Evolutionary conservation across 1,140 invertebrate species (phyloP).

Genomic region (Cataglyphis hispanica): DNA sequence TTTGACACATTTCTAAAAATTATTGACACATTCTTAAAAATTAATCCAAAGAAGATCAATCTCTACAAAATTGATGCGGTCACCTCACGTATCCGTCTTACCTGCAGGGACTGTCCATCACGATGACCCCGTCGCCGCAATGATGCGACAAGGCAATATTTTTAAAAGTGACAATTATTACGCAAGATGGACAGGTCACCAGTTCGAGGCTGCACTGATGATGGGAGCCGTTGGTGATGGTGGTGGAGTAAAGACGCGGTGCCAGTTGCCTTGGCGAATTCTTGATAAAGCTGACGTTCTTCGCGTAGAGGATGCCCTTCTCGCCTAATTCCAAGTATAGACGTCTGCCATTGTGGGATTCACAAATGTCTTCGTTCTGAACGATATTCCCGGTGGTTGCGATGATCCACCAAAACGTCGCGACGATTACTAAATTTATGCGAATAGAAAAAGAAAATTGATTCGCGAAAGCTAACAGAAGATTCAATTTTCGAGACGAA

Average conservation of each 20-base stretch:
- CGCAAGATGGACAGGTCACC: slow-evolving; percentile 91
- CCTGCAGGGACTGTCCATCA: slow-evolving; percentile 84
- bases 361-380: slow-evolving; percentile 88
- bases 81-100: slow-evolving; percentile 27
- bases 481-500: not conserved
- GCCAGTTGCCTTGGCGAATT: slow-evolving; percentile 74
- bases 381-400: slow-evolving; percentile 72
- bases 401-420: slow-evolving; percentile 51
- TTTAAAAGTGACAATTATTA: slow-evolving; percentile 89
- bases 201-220: slow-evolving; percentile 90
- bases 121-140: slow-evolving; percentile 82
- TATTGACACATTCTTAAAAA: too few species aligned
- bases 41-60: not conserved
- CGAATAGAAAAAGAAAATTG: not conserved
- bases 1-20: too few species aligned
- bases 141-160: slow-evolving; percentile 84
- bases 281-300: slow-evolving; percentile 86
- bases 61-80: too few species aligned
- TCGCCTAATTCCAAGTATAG: slow-evolving; percentile 89
- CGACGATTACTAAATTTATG: slow-evolving; percentile 46
- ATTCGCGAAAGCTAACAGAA: not conserved
- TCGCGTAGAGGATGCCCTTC: slow-evolving; percentile 87
- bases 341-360: slow-evolving; percentile 87
- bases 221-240: slow-evolving; percentile 81
- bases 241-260: slow-evolving; percentile 70